Conservation (phyloP, 2,113 vertebrate species). For the Formicarius rufipectus region DNA sequence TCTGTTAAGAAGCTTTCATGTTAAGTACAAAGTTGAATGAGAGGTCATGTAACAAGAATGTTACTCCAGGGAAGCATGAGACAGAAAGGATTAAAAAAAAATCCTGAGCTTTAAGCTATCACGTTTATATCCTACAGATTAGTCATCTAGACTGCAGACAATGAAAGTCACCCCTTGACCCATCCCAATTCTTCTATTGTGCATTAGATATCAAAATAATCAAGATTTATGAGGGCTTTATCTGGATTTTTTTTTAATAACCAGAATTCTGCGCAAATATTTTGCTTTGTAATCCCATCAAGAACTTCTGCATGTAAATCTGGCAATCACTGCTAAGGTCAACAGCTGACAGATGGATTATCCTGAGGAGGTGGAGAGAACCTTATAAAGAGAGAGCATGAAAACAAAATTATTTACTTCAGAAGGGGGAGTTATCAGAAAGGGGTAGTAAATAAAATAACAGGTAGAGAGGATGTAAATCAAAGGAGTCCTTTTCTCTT, state of each 20-base stretch:
- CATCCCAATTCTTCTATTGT: neutral
- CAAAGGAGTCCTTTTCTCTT: neutral
- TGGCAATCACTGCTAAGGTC: neutral
- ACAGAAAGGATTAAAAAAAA: neutral
- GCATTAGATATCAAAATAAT: neutral
- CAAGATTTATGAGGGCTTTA: neutral
- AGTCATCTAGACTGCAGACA: neutral
- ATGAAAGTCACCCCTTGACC: neutral
- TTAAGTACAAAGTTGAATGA: neutral
- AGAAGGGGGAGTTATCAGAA: neutral
- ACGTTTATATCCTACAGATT: neutral
- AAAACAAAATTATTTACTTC: neutral
- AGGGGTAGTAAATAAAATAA: neutral
- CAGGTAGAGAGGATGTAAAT: neutral
- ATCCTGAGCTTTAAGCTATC: neutral
- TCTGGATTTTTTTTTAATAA: too few species aligned
- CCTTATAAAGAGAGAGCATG: neutral
- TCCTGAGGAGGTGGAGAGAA: neutral
- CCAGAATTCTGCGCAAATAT: neutral
- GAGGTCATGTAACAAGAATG: neutral
- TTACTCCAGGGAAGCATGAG: neutral
- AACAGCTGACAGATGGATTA: neutral
- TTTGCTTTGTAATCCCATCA: neutral
- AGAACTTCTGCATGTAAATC: neutral
- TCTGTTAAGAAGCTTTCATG: neutral